phyloP scores from a whole-genome alignment of 35 echinoderm and acorn worm species.

The Eucidaris tribuloides region DNA sequence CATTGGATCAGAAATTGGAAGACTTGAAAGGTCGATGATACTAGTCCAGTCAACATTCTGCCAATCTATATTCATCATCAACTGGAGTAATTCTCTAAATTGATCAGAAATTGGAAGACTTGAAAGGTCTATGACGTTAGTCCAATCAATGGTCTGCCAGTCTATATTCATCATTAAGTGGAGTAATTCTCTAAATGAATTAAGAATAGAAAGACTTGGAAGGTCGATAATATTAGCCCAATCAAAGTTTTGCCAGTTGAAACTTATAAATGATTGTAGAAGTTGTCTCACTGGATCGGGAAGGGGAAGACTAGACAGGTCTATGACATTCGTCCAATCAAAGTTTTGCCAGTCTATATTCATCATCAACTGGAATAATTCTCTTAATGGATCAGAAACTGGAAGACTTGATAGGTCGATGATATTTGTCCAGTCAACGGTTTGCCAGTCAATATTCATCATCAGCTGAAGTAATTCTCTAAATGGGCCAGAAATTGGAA shows the following conservation, averaged over 20 bases:
- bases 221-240: too few relatives aligned
- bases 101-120: not conserved
- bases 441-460: constrained; percentile 6
- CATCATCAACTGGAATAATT: too few relatives aligned
- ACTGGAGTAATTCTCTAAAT: not conserved
- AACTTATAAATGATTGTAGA: not conserved
- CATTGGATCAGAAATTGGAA: too few relatives aligned
- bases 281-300: not conserved
- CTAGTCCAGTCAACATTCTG: too few relatives aligned
- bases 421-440: too few relatives aligned
- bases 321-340: not conserved
- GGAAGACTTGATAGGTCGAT: too few relatives aligned
- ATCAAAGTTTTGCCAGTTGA: too few relatives aligned
- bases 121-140: not conserved
- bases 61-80: not conserved
- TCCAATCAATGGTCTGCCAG: not conserved
- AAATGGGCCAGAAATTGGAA: not conserved
- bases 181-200: too few relatives aligned
- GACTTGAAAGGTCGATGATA: too few relatives aligned
- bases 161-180: not conserved
- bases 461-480: not conserved
- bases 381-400: too few relatives aligned
- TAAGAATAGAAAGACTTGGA: too few relatives aligned
- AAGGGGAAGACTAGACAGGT: not conserved
- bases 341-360: too few relatives aligned